These are phyloP conservation scores for Neosalanx taihuensis DNA, from an alignment of 2,797 vertebrate genomes.

Conservation along the genomic window DNA sequence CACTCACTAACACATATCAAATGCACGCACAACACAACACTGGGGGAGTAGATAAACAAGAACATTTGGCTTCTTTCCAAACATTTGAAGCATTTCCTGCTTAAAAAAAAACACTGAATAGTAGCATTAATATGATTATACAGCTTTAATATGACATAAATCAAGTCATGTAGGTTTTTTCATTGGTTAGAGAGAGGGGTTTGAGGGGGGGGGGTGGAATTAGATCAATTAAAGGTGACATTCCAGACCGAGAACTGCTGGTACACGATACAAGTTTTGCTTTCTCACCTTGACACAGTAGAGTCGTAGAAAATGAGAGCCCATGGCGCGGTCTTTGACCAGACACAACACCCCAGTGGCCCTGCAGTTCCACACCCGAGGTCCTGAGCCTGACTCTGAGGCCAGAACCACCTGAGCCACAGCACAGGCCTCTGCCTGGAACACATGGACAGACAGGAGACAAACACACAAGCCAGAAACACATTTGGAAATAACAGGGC, in stretches of 20 bases:
- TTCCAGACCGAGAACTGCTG: not conserved
- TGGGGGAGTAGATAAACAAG: conserved; percentile 1
- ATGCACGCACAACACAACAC: not conserved
- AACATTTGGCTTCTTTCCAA: not conserved
- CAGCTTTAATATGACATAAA: not conserved
- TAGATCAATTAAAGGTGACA: too few relatives aligned
- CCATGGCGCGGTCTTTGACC: not conserved
- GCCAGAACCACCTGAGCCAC: conserved; percentile 10
- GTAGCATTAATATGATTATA: not conserved
- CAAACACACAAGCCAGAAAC: not conserved
- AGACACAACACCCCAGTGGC: conserved; percentile 15
- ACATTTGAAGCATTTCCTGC: conserved; percentile 7
- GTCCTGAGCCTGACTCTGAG: not conserved
- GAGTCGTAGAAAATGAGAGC: conserved; percentile 2
- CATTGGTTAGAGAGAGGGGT: not conserved
- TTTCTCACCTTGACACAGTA: conserved; percentile 11
- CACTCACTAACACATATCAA: not conserved
- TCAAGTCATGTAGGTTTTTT: not conserved
- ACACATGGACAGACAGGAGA: not conserved
- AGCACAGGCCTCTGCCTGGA: conserved; percentile 1
- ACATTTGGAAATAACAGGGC: too few relatives aligned
- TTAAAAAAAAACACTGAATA: not conserved
- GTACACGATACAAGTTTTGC: not conserved
- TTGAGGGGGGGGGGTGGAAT: not conserved
- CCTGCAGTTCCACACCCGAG: not conserved